Evolutionary conservation across 2,797 vertebrate species (phyloP).

Genomic region (Sebastes kiyomatsui): DNA sequence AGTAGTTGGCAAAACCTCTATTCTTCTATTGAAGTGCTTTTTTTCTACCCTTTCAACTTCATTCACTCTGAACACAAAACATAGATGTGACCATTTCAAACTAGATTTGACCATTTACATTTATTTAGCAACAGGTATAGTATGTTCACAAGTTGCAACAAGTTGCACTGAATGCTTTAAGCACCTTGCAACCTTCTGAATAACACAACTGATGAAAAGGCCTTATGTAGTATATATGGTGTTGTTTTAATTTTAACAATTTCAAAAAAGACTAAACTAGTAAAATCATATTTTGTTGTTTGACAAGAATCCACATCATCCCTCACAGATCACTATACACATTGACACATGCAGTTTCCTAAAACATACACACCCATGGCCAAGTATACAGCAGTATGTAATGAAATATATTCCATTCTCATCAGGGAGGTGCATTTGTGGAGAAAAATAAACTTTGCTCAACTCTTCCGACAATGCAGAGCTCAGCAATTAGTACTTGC

Average conservation of each 20-base stretch:
- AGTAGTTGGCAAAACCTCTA: neutral
- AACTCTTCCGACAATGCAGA: neutral
- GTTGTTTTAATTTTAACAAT: neutral
- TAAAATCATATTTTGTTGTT: constrained; percentile 4
- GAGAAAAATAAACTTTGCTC: constrained; percentile 11
- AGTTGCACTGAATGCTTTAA: constrained; percentile 20
- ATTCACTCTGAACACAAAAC: neutral
- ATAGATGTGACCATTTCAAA: neutral
- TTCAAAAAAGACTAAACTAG: neutral
- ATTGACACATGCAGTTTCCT: constrained; percentile 36
- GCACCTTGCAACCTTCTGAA: constrained; percentile 15
- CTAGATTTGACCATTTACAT: constrained; percentile 18
- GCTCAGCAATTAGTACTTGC: neutral
- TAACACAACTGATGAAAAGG: constrained; percentile 41
- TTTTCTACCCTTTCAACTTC: neutral
- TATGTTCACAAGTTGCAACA: constrained; percentile 22
- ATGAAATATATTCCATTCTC: neutral
- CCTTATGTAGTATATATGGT: neutral
- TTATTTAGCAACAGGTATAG: constrained; percentile 32
- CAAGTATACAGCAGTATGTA: constrained; percentile 2
- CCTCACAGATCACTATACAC: neutral
- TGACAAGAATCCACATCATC: neutral
- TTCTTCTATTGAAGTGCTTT: neutral
- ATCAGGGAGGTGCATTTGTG: constrained; percentile 10
- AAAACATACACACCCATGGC: constrained; percentile 31